Evolutionary conservation across 2,113 vertebrate species (phyloP), one percentile per base, ranked within the genome.

Genomic region (Columba janthina): DNA sequence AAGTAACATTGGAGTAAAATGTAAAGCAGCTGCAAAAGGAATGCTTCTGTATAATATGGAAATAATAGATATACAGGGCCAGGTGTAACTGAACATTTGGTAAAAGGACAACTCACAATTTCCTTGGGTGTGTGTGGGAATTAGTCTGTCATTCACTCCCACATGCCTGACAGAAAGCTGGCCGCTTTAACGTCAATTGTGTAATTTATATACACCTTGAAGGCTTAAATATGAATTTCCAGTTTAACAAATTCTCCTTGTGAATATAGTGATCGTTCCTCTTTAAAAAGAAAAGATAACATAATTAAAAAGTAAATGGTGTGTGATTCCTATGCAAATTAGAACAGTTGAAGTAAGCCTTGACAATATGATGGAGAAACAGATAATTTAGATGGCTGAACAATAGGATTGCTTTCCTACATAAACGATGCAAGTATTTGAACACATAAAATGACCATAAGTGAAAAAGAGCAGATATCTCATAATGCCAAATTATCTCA

Each of bases 181-280:
- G 32, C 83, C 87, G 93, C 82, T 75, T 92, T 42, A 85, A 84
- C 79, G 34, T 60, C 64, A 50, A 15, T 88, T 96, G 90, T 88
- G 50, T 88, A 62, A 91, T 91, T 90, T 92, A 72, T 94, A 53
- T 75, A 79, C 54, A 87, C 82, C 73, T 94, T 88, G 71, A 75
- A 94, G 64, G 61, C 88, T 85, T 80, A 93, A 96, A 91, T 78
- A 84, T 9, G n/a, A 94, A 81, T 84, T 93, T 80, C 15, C 76
- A 95, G 51, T 71, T 81, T 86, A 84, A 75, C 2, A 61, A 88
- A 92, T 84, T 80, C 25, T 93, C 56, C 14, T 51, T 79, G 25
- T 88, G 62, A 90, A 89, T 83, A 76, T 34, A 80, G 32, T 56
- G 20, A 76, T 60, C 85, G 50, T 70, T 89, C 18, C 71, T 81